Evolutionary conservation across 2,888 invertebrate genomes (phyloP), one percentile per base, ranked within the genome.

Genomic region (Hypena proboscidalis): DNA sequence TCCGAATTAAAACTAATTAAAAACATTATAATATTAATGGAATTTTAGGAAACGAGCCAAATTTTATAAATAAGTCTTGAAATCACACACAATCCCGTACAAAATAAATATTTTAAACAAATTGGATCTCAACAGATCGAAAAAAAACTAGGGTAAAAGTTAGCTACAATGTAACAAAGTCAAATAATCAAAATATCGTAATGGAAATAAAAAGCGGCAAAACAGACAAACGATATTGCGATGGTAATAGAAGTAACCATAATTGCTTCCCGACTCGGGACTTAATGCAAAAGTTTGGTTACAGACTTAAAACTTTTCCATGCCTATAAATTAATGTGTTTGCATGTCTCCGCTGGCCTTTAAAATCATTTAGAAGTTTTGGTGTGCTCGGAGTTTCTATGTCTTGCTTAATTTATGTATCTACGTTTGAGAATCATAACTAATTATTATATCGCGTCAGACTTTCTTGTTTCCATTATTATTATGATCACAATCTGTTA

Each of bases 311-410:
- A 75, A 83, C 86, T 83, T 80, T 77, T 78, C 78, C 77, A 72
- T 83, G 77, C 76, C 85, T 81, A 80, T 83, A 83, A 90, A 85
- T 87, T 86, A 83, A 85, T 86, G 79, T 87, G 84, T 85, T 85
- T 85, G 84, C 77, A 78, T 80, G 81, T 83, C 74, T 77, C 70
- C 64, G 58, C 59, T 65, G 67, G 67, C 74, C 67, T 74, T 80
- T 76, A 63, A 72, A 71, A 72, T 77, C 39, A 67, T 63, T 64
- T 48, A 52, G 47, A 59, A 64, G 47, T 67, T 53, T 41, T 44
- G 21, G 38, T 45, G 26, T 46, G 44, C 41, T 62, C 42, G 43
- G 21, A 17, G 25, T 38, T 35, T 36, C 39, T 49, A 50, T 66
- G 36, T 62, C 58, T 29, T 65, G n/a, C 36, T 17, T 45, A 53